These are phyloP conservation scores for Chalcis sispes DNA, from an alignment of 2,888 invertebrate genomes.

Conservation along the genomic window DNA sequence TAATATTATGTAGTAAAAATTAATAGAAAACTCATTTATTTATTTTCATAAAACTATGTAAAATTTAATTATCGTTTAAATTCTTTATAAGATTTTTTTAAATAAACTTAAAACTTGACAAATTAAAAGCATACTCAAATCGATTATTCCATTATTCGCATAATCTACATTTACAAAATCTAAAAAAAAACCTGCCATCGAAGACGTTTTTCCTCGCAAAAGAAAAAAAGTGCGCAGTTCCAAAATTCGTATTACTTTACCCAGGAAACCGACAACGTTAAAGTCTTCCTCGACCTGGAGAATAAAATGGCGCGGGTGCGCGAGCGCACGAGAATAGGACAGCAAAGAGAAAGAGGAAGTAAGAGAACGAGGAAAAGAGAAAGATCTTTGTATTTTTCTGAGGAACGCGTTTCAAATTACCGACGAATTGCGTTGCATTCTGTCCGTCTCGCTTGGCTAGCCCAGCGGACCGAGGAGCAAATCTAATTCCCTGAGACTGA, in stretches of 20 bases:
- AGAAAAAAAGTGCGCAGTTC: slow-evolving; percentile 21
- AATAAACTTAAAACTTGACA: too few species aligned
- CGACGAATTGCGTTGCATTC: slow-evolving; percentile 72
- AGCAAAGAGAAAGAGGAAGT: slow-evolving; percentile 24
- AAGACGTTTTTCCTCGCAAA: too few species aligned
- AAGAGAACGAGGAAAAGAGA: background rate
- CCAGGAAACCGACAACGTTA: background rate
- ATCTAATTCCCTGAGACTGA: slow-evolving; percentile 68
- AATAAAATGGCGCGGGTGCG: slow-evolving; percentile 31
- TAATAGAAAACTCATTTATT: too few species aligned
- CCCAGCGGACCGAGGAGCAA: slow-evolving; percentile 66
- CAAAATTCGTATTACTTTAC: slow-evolving; percentile 37
- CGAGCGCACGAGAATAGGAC: slow-evolving; percentile 4
- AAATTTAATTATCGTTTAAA: too few species aligned
- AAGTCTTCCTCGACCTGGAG: background rate
- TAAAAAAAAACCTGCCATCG: too few species aligned
- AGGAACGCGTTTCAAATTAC: slow-evolving; percentile 72
- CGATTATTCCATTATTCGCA: too few species aligned
- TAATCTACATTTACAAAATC: too few species aligned
- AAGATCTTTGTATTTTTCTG: slow-evolving; percentile 68
- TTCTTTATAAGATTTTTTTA: too few species aligned
- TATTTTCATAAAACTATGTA: too few species aligned
- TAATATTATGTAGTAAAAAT: too few species aligned
- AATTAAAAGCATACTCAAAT: too few species aligned
- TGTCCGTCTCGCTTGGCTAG: slow-evolving; percentile 72